Evolutionary conservation across 2,888 invertebrate genomes (phyloP).

Genomic region (Himalopsyche kuldschensis): DNA sequence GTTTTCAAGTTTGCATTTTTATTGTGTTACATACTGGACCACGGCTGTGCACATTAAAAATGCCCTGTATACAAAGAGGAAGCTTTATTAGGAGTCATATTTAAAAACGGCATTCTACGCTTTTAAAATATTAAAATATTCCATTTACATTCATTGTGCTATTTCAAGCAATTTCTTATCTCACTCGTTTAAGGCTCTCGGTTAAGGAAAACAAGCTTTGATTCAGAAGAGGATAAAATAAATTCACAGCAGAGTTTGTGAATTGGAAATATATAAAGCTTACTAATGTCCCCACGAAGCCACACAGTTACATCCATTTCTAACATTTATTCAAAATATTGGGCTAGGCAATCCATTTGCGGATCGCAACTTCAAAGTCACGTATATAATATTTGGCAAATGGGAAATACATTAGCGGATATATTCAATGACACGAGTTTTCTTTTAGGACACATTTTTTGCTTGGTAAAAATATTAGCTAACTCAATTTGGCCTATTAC

Average conservation of each 20-base stretch:
- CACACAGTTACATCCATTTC: neutral
- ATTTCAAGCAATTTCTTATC: neutral
- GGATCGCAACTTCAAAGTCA: neutral
- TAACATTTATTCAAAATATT: neutral
- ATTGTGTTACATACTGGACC: neutral
- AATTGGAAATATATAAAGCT: neutral
- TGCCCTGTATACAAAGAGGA: neutral
- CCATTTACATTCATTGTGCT: neutral
- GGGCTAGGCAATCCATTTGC: neutral
- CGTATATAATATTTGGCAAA: neutral
- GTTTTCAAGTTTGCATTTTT: neutral
- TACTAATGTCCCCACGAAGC: neutral
- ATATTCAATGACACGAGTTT: neutral
- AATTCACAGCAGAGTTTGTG: neutral
- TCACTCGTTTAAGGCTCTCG: neutral
- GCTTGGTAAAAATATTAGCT: neutral
- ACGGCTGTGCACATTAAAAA: neutral
- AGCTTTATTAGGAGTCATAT: neutral
- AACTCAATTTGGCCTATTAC: neutral
- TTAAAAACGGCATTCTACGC: neutral
- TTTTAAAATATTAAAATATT: neutral
- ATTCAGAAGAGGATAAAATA: neutral
- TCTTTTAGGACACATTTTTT: neutral
- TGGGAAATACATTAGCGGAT: neutral
- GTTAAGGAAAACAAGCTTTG: neutral